Percentiles rank a stretch among this genome's conserved stretches.
Conservation (phyloP, 2,888 invertebrate species). For the Onchidella celtica region DNA sequence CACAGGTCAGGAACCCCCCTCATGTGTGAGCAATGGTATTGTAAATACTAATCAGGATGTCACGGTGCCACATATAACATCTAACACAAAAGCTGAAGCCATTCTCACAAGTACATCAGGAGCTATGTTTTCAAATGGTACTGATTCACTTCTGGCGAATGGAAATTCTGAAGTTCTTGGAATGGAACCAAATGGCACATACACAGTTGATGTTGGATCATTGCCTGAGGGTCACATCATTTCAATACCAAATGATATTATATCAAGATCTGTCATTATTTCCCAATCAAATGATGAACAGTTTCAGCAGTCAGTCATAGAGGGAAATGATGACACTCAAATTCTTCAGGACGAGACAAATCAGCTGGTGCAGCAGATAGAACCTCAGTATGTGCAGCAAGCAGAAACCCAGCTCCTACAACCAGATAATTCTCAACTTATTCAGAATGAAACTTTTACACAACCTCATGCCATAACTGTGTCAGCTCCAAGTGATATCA, state of each 20-base stretch:
- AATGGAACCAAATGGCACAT: slow-evolving; percentile 6
- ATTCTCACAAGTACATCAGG: slow-evolving; percentile 24
- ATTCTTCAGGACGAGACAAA: slow-evolving; percentile 37
- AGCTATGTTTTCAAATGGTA: slow-evolving; percentile 38
- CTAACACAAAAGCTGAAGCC: neutral
- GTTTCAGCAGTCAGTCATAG: slow-evolving; percentile 24
- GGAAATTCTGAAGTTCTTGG: slow-evolving; percentile 31
- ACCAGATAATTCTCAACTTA: slow-evolving; percentile 4
- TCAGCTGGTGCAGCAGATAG: slow-evolving; percentile 15
- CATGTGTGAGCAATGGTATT: neutral
- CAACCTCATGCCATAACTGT: slow-evolving; percentile 33
- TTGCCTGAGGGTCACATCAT: slow-evolving; percentile 43
- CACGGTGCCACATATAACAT: neutral
- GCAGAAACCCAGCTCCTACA: slow-evolving; percentile 15
- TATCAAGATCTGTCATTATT: slow-evolving; percentile 35
- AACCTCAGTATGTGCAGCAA: slow-evolving; percentile 20
- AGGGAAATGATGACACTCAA: neutral
- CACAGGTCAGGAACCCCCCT: slow-evolving; percentile 38
- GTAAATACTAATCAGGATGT: neutral
- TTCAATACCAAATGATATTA: slow-evolving; percentile 40
- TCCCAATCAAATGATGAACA: slow-evolving; percentile 30
- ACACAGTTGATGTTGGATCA: slow-evolving; percentile 35
- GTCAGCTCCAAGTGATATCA: slow-evolving; percentile 34
- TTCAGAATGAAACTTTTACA: slow-evolving; percentile 8
- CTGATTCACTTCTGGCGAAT: slow-evolving; percentile 22